Conservation (phyloP, 2,888 invertebrate species). For the Xanthostigma xanthostigma region DNA sequence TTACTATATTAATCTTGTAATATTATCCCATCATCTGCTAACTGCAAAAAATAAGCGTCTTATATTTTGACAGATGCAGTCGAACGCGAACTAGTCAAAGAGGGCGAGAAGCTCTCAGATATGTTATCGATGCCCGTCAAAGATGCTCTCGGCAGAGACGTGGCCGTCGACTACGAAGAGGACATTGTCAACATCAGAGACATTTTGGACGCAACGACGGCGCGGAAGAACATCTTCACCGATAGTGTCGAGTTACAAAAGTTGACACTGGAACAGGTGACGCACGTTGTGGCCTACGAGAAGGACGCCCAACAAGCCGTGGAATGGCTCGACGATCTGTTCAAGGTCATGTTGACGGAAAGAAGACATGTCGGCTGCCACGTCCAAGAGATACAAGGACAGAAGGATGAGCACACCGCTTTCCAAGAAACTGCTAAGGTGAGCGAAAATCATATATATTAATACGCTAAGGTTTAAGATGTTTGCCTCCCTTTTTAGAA, state of each 20-base stretch:
- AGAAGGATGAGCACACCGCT: constrained; percentile 58
- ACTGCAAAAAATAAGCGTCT: neutral
- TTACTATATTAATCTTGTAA: too few species aligned
- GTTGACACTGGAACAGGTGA: constrained; percentile 61
- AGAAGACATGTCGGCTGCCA: constrained; percentile 60
- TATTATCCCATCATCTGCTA: too few species aligned
- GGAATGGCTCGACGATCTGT: constrained; percentile 61
- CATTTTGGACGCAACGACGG: constrained; percentile 51
- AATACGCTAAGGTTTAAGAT: too few species aligned
- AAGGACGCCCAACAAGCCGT: constrained; percentile 60
- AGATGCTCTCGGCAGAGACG: constrained; percentile 56
- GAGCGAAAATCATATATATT: too few species aligned
- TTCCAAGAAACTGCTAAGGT: constrained; percentile 70
- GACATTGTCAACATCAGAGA: constrained; percentile 59
- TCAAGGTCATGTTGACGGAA: constrained; percentile 49
- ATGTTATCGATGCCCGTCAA: constrained; percentile 65
- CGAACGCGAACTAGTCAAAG: constrained; percentile 50
- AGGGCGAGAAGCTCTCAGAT: constrained; percentile 63
- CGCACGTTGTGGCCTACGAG: constrained; percentile 61
- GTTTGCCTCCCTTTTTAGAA: too few species aligned
- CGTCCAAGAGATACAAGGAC: constrained; percentile 53
- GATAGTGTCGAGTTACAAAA: constrained; percentile 64
- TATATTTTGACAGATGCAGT: constrained; percentile 37
- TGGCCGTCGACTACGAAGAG: constrained; percentile 51
- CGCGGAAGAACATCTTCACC: constrained; percentile 52